Evolutionary conservation across 2,888 invertebrate genomes (phyloP), one percentile per base, ranked within the genome.

Genomic region (Chloromyia formosa): DNA sequence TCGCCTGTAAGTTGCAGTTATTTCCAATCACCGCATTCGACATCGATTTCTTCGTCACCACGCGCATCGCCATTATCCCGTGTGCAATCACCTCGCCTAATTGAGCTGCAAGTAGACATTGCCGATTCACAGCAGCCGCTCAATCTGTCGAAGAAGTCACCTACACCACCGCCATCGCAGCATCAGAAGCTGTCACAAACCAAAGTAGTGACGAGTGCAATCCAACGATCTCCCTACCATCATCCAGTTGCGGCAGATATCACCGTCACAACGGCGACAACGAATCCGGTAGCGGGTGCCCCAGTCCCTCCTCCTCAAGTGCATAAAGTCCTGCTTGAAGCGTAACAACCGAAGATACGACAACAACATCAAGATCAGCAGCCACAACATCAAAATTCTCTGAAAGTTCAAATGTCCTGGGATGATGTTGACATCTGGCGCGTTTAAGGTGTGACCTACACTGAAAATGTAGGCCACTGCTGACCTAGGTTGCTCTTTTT

Each of bases 61-160:
- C 81, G 83, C 54, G 79, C 83, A 1, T 87, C 88, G 23, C 87
- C 88, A 58, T 81, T 82, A 22, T 80, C 82, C 58, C 82, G 80
- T 78, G 81, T 84, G 83, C 82, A 78, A 66, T 80, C 80, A 53
- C 84, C 84, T 49, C 87, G 90, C 84, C 86, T 91, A 83, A 87
- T 91, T 81, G 93, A 94, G 83, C 88, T 94, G 80, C 94, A 94
- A 85, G 93, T 94, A 80, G 93, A 93, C 82, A 93, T 93, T 79
- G 93, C 93, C 22, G 92, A 92, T 82, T 90, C 92, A 71, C 91
- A 91, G 80, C 93, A 93, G 84, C 96, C 96, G 74, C 87, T 96
- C 79, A 96, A 96, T 88, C 89, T 96, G 81, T 95, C 95, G 85
- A 95, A 95, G 86, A 93, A 93, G 83, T 91, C 92, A 78, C 92